These are phyloP conservation scores for Lepidotrigona ventralis DNA, from an alignment of 1,140 invertebrate species.

Conservation along the genomic window DNA sequence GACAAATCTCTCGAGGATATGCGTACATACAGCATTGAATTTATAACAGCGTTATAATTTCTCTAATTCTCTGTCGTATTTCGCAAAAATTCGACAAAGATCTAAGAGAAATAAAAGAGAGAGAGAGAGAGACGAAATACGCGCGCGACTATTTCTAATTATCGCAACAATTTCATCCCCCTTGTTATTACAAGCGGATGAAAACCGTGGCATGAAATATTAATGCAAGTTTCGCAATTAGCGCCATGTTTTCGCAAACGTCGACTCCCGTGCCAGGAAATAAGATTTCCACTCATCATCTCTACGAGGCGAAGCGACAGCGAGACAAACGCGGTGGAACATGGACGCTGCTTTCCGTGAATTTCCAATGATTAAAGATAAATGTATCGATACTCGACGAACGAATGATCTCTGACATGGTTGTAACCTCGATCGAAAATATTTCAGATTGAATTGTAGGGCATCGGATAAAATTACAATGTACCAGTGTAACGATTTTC, in stretches of 20 bases:
- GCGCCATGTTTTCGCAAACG: background rate
- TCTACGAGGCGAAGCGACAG: background rate
- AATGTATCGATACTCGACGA: background rate
- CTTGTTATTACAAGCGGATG: background rate
- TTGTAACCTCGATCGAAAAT: background rate
- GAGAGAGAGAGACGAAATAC: too few species aligned
- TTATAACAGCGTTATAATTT: too few species aligned
- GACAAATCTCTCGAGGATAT: too few species aligned
- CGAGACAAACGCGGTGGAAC: background rate
- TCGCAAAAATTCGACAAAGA: too few species aligned
- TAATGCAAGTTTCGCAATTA: background rate
- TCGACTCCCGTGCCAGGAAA: background rate
- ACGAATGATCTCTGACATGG: background rate
- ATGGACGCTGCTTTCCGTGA: too few species aligned
- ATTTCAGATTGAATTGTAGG: background rate
- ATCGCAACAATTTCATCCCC: background rate
- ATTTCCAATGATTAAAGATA: background rate
- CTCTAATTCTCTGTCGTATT: too few species aligned
- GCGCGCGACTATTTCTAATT: background rate
- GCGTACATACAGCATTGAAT: too few species aligned
- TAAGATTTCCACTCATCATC: slow-evolving; percentile 2
- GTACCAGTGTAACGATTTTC: too few species aligned
- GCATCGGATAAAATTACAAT: background rate
- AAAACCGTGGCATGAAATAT: background rate
- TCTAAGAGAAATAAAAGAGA: too few species aligned